A percentile compares a stretch with the other conserved stretches of the same genome.
Conservation (phyloP, 2,888 invertebrate genomes). For the Drosophila fulvimacula region DNA sequence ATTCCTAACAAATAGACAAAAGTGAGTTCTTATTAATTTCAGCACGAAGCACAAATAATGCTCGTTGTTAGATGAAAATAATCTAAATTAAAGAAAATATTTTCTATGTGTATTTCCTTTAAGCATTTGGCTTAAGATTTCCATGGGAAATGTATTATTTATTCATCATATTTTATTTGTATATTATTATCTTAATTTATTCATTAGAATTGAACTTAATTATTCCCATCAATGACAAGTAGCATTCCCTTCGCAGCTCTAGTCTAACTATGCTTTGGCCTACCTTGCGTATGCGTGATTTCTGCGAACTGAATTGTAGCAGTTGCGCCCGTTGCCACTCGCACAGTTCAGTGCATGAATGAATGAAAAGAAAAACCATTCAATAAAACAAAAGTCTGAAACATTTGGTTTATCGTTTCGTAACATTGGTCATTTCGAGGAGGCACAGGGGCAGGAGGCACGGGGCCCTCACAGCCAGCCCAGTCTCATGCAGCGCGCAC, state of each 20-base stretch:
- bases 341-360: slow-evolving; percentile 48
- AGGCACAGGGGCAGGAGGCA: neutral
- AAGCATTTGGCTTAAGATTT: neutral
- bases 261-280: neutral
- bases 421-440: slow-evolving; percentile 25
- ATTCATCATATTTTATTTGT: neutral
- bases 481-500: slow-evolving; percentile 53
- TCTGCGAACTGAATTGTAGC: slow-evolving; percentile 46
- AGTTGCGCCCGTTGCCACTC: slow-evolving; percentile 10
- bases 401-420: slow-evolving; percentile 48
- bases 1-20: neutral
- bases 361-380: slow-evolving; percentile 63
- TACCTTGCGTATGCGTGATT: slow-evolving; percentile 31
- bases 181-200: no score
- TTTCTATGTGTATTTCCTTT: neutral
- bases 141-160: neutral
- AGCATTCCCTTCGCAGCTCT: neutral
- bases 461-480: neutral
- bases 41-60: neutral
- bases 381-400: slow-evolving; percentile 39
- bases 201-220: no score
- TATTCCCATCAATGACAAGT: neutral
- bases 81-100: neutral
- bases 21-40: slow-evolving; percentile 1
- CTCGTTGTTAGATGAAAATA: neutral